Evolutionary conservation across 92 coral and sea anemone species (phyloP), one percentile per base, ranked within the genome.

Genomic region (Bergia puertoricense): DNA sequence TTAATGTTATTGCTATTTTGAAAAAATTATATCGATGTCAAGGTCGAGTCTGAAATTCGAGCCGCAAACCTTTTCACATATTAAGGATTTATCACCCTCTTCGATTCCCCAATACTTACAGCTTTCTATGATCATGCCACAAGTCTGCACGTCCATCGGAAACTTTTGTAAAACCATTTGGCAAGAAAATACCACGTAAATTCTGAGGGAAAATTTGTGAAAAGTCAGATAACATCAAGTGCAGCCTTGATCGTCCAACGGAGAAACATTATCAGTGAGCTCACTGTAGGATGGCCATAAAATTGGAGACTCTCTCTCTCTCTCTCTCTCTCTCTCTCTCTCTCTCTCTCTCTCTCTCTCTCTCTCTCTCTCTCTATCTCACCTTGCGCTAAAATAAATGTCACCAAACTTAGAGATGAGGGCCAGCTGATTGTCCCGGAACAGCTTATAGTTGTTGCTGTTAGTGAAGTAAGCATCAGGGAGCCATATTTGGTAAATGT

Each of bases 381-480:
- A 96, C 99, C 99, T 93, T 76, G 98, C 97, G 77, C 99, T 97
- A 77, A 94, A 97, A 85, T 97, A 97, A 59, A 97, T 94, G 38
- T 90, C 88, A 36, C 99, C 99, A 88, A 93, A 92, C 89, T 89
- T 95, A 41, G 96, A 92, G 73, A 97, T 94, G 66, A 97, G 92
- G 20, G 95, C 97, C 71, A 97, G 84, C 85, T 97, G 99, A 74
- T 97, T 97, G 76, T 94, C 93, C 59, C 88, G 88, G 85, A 92
- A 94, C 9, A 97, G 65, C 86, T 92, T 89, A 86, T 94, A 97
- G 81, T 92, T 94, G 86, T 97, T 97, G 51, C 93, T 92, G 81
- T 97, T 97, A 6, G 98, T 94, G 76, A 97, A 92, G 79, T 97
- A 97, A 22, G 95, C 94, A 88, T 97, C 98, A 0, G 99, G 99